Conservation (phyloP, 2,888 invertebrate genomes). For the Rhyacophila evoluta region DNA sequence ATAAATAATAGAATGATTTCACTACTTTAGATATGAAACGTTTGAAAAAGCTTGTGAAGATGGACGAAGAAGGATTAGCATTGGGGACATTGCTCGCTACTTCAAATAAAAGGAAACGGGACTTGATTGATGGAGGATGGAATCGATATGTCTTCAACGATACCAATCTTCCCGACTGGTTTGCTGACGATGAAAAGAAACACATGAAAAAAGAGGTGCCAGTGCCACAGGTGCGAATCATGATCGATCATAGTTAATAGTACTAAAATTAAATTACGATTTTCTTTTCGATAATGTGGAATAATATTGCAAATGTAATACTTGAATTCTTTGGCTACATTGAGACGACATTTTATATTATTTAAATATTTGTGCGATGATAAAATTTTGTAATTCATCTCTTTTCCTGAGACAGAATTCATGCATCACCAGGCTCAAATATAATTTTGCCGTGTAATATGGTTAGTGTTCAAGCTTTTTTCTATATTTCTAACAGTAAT, state of each 20-base stretch:
- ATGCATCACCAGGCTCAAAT: too few species aligned
- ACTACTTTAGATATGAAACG: constrained; percentile 63
- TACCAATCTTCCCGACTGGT: constrained; percentile 94
- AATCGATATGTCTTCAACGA: constrained; percentile 95
- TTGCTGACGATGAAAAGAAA: constrained; percentile 91
- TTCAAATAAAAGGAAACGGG: constrained; percentile 90
- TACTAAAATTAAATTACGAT: background rate
- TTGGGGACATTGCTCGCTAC: constrained; percentile 91
- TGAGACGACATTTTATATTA: too few species aligned
- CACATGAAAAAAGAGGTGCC: constrained; percentile 88
- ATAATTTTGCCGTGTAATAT: too few species aligned
- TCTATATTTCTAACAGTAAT: too few species aligned
- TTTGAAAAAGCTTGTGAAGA: constrained; percentile 74
- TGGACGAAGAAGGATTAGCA: constrained; percentile 90
- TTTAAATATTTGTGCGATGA: too few species aligned
- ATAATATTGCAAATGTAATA: too few species aligned
- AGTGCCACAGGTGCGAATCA: constrained; percentile 79
- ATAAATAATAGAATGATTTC: too few species aligned
- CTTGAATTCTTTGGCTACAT: too few species aligned
- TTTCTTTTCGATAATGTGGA: too few species aligned
- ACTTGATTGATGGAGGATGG: constrained; percentile 91
- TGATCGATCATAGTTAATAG: background rate
- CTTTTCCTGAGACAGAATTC: too few species aligned
- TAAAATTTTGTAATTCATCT: too few species aligned
- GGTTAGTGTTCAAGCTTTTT: too few species aligned